These are phyloP conservation scores for Apostichopus leukothele DNA, from an alignment of 53 echinoderm and acorn worm species.

Conservation along the genomic window DNA sequence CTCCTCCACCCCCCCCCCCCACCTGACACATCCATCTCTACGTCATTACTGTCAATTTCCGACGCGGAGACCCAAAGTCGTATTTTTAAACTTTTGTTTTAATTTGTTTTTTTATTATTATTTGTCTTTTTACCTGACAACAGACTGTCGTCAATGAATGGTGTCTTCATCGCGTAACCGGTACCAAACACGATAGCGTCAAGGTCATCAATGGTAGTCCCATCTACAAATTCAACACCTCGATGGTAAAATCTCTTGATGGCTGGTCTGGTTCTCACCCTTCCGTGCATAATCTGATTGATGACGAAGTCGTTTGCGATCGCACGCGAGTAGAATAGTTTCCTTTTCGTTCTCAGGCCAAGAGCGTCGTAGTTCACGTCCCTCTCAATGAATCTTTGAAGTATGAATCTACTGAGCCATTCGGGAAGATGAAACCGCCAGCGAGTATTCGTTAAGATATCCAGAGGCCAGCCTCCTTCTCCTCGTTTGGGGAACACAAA, in stretches of 20 bases:
- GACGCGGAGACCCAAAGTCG: too few relatives aligned
- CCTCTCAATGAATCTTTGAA: constrained; percentile 50
- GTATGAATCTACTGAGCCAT: constrained; percentile 31
- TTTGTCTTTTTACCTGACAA: constrained; percentile 26
- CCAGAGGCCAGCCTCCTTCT: constrained; percentile 62
- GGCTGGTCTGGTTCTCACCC: constrained; percentile 67
- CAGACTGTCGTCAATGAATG: constrained; percentile 54
- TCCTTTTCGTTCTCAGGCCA: constrained; percentile 63
- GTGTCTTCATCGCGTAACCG: constrained; percentile 68
- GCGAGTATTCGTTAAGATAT: constrained; percentile 59
- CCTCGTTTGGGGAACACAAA: constrained; percentile 71
- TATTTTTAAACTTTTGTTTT: too few relatives aligned
- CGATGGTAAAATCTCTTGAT: constrained; percentile 63
- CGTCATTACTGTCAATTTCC: too few relatives aligned
- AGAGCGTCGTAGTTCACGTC: constrained; percentile 70
- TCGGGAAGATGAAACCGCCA: constrained; percentile 59
- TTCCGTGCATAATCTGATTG: constrained; percentile 73
- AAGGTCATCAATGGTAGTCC: constrained; percentile 64
- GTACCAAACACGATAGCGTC: constrained; percentile 83
- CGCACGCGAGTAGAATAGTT: constrained; percentile 61
- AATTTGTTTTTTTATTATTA: too few relatives aligned
- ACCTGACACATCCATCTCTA: too few relatives aligned
- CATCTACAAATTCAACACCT: constrained; percentile 79
- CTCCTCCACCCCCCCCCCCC: too few relatives aligned
- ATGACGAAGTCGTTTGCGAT: constrained; percentile 86